These are phyloP conservation scores for Empidonax alnorum DNA, from an alignment of 2,113 vertebrate species.

Conservation along the genomic window DNA sequence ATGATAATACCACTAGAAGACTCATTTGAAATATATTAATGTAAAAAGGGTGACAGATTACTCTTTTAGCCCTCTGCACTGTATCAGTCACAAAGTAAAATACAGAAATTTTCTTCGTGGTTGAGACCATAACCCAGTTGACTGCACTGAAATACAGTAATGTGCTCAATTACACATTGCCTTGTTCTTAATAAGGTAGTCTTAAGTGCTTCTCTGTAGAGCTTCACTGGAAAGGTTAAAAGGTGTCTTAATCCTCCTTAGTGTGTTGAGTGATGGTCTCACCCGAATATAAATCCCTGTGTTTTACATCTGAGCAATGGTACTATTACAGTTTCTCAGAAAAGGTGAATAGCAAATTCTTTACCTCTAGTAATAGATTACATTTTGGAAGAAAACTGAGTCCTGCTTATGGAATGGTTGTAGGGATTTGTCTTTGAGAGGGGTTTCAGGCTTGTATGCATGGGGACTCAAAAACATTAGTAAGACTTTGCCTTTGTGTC, in stretches of 20 bases:
- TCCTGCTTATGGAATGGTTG: not conserved
- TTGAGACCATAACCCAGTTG: not conserved
- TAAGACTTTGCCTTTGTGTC: not conserved
- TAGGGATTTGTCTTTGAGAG: not conserved
- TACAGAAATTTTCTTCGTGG: not conserved
- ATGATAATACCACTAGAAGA: not conserved
- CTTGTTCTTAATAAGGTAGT: not conserved
- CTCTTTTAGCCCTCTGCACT: not conserved
- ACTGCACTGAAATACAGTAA: not conserved
- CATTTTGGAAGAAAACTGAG: not conserved
- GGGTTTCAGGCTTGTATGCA: rapidly evolving
- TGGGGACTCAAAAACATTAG: not conserved
- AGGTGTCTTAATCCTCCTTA: not conserved
- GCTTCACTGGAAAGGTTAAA: not conserved
- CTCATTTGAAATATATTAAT: not conserved
- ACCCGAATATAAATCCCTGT: not conserved
- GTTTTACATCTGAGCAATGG: not conserved
- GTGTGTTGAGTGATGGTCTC: not conserved
- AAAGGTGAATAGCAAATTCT: not conserved
- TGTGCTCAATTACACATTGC: not conserved
- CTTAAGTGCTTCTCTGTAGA: not conserved
- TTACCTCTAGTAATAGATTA: not conserved
- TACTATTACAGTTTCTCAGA: not conserved
- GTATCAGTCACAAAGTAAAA: not conserved
- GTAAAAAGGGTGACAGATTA: not conserved